These are phyloP conservation scores for Limnephilus rhombicus DNA, from an alignment of 2,888 invertebrate genomes.

Conservation along the genomic window DNA sequence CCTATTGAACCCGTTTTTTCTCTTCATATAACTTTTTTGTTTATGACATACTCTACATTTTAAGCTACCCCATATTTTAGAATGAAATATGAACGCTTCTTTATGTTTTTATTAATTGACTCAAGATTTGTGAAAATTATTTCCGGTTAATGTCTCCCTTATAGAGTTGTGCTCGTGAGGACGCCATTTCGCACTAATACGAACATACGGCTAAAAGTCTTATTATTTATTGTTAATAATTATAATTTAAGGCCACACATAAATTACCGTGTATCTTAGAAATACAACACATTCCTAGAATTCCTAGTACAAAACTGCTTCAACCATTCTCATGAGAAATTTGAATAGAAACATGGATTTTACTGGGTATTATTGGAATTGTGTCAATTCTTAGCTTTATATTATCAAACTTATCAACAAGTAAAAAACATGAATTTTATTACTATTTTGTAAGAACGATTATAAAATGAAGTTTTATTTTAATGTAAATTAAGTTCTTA, in stretches of 20 bases:
- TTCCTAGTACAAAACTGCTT: neutral
- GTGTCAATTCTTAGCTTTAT: slow-evolving; percentile 20
- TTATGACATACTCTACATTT: slow-evolving; percentile 4
- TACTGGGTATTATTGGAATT: neutral
- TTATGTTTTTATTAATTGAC: slow-evolving; percentile 13
- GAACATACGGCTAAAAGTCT: slow-evolving; percentile 52
- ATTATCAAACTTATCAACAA: neutral
- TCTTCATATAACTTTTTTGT: slow-evolving; percentile 10
- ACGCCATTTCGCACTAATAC: neutral
- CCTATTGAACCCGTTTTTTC: slow-evolving; percentile 47
- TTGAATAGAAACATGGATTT: neutral
- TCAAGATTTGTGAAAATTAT: slow-evolving; percentile 24
- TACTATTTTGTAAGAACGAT: neutral
- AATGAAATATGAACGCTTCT: neutral
- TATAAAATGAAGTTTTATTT: slow-evolving; percentile 3
- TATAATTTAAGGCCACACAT: slow-evolving; percentile 65
- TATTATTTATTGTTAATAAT: slow-evolving; percentile 60
- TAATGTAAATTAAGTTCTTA: slow-evolving; percentile 2
- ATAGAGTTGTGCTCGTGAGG: slow-evolving; percentile 9
- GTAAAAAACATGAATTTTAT: neutral
- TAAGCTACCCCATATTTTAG: neutral
- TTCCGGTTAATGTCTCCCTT: neutral
- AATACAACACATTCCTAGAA: slow-evolving; percentile 34
- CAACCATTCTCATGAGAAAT: neutral
- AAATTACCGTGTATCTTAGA: slow-evolving; percentile 61